Conservation (phyloP, 2,888 invertebrate genomes). For the Ganaspis brasiliensis region DNA sequence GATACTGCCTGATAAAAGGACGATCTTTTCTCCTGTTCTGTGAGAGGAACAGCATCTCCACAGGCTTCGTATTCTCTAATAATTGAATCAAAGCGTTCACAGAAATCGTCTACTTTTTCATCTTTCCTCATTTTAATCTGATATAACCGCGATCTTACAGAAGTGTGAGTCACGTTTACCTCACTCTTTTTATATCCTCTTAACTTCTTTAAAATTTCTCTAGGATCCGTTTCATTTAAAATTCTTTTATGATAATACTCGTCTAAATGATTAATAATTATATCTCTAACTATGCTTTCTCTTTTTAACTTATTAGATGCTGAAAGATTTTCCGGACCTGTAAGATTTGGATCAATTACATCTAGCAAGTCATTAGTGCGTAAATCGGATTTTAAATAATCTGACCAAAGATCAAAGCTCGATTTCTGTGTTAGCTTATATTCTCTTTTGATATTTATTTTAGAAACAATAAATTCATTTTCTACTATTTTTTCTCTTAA, state of each 20-base stretch:
- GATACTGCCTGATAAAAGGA: conserved; percentile 57
- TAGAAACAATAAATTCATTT: conserved; percentile 1
- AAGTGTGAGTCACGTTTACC: conserved; percentile 55
- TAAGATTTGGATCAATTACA: conserved; percentile 50
- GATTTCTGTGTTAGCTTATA: conserved; percentile 55
- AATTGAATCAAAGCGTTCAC: conserved; percentile 55
- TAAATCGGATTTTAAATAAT: conserved; percentile 58
- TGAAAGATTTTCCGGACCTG: conserved; percentile 39
- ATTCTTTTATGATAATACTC: conserved; percentile 59
- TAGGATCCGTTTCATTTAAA: conserved; percentile 52
- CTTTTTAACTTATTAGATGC: conserved; percentile 37
- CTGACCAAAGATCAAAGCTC: conserved; percentile 57
- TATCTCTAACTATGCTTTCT: conserved; percentile 51
- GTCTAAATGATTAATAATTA: conserved; percentile 57
- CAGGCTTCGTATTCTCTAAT: conserved; percentile 57
- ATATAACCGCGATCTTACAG: conserved; percentile 55
- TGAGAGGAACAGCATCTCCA: conserved; percentile 49
- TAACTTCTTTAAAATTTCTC: conserved; percentile 55
- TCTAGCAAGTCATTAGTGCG: conserved; percentile 51
- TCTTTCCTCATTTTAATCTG: conserved; percentile 53
- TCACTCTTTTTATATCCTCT: conserved; percentile 51
- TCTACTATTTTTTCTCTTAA: too few species aligned
- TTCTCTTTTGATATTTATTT: conserved; percentile 55
- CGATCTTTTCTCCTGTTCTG: conserved; percentile 57
- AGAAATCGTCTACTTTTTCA: conserved; percentile 58